Conservation (phyloP, 2,797 vertebrate genomes). For the Falco rusticolus region DNA sequence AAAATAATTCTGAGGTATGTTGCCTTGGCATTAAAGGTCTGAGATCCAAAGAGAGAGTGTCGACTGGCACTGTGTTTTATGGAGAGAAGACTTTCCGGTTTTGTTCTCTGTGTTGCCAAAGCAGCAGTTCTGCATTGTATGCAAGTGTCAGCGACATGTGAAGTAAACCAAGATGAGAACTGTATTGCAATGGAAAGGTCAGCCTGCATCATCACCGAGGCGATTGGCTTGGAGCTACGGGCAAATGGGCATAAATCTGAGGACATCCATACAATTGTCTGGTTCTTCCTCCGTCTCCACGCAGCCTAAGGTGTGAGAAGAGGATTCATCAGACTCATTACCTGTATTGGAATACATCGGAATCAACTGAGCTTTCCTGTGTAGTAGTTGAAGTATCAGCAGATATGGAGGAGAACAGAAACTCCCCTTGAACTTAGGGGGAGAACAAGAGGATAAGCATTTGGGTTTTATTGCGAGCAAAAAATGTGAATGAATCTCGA, state of each 20-base stretch:
- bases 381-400: background rate
- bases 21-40: background rate
- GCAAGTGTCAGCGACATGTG: background rate
- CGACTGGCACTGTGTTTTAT: background rate
- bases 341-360: background rate
- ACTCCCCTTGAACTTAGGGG: background rate
- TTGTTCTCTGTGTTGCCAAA: background rate
- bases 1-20: background rate
- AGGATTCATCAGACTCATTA: background rate
- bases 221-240: background rate
- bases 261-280: background rate
- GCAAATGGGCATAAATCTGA: background rate
- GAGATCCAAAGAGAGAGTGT: background rate
- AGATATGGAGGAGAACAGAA: background rate
- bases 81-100: background rate
- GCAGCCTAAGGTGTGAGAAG: background rate
- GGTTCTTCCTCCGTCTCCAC: background rate
- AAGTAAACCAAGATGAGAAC: background rate
- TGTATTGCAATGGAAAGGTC: background rate
- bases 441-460: background rate
- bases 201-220: background rate
- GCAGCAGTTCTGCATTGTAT: background rate
- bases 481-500: background rate
- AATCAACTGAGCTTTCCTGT: background rate
- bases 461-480: background rate